Conservation (phyloP, 2,888 invertebrate species). For the Amphipyra tragopoginis region DNA sequence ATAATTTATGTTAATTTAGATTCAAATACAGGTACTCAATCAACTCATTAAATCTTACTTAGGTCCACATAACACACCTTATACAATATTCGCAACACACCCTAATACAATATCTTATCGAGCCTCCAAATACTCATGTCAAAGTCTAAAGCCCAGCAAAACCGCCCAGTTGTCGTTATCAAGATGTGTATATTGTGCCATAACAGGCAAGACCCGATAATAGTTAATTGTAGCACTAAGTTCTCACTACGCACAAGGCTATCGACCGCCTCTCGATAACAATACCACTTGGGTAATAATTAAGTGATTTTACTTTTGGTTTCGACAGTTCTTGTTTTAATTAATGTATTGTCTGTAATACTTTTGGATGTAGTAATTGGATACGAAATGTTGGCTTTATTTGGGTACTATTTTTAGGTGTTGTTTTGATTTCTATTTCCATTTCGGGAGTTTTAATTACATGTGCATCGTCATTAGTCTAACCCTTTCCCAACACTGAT, state of each 20-base stretch:
- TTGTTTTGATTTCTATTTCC: not conserved
- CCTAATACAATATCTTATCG: slow-evolving; percentile 50
- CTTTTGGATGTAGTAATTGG: not conserved
- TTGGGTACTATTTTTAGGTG: not conserved
- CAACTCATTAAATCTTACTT: too few relatives aligned
- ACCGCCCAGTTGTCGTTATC: slow-evolving; percentile 50
- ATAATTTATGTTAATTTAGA: too few relatives aligned
- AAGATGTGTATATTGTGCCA: slow-evolving; percentile 58
- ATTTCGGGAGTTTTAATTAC: not conserved
- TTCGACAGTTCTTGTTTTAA: slow-evolving; percentile 49
- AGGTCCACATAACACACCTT: slow-evolving; percentile 4
- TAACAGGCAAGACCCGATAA: slow-evolving; percentile 47
- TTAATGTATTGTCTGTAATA: slow-evolving; percentile 30
- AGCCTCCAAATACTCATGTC: slow-evolving; percentile 55
- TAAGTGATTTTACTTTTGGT: slow-evolving; percentile 52
- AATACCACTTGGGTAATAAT: slow-evolving; percentile 55
- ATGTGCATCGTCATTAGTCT: not conserved
- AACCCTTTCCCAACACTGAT: too few relatives aligned
- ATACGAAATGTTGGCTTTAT: not conserved
- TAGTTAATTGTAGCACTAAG: slow-evolving; percentile 56
- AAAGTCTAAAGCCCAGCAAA: slow-evolving; percentile 45
- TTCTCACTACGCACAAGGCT: slow-evolving; percentile 56
- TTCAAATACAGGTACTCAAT: too few relatives aligned
- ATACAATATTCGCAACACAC: slow-evolving; percentile 46
- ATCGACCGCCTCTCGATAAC: slow-evolving; percentile 54